Conservation (phyloP, 2,113 vertebrate species). For the Thamnophis sirtalis region DNA sequence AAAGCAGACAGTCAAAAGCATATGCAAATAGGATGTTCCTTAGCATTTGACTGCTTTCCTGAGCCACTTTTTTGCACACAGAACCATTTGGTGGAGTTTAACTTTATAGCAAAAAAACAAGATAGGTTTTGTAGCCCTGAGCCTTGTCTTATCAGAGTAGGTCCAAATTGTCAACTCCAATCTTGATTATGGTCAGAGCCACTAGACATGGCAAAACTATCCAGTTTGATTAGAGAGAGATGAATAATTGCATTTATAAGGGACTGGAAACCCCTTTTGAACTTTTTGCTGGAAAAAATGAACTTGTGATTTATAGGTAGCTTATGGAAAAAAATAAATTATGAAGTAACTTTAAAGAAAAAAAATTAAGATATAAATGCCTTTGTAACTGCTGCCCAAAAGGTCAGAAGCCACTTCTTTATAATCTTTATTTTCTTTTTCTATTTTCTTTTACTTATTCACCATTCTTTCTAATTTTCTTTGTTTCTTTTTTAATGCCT, state of each 20-base stretch:
- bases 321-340: background rate
- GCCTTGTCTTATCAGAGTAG: background rate
- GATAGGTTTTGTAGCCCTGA: background rate
- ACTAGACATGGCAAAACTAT: background rate
- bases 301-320: background rate
- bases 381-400: background rate
- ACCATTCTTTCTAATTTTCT: background rate
- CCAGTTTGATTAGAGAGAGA: background rate
- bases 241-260: background rate
- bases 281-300: background rate
- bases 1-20: background rate
- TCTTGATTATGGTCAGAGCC: background rate
- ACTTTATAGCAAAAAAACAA: background rate
- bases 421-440: background rate
- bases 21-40: background rate
- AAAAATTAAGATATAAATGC: background rate
- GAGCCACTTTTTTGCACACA: background rate
- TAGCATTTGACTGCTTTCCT: background rate
- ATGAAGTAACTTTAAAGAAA: background rate
- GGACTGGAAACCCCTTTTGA: too few species aligned
- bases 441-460: background rate
- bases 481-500: background rate
- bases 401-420: background rate
- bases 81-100: background rate
- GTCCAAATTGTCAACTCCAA: conserved; percentile 7